Base-by-base conservation (phyloP, 2,797 vertebrate species). In the Onychomys arenicola region DNA sequence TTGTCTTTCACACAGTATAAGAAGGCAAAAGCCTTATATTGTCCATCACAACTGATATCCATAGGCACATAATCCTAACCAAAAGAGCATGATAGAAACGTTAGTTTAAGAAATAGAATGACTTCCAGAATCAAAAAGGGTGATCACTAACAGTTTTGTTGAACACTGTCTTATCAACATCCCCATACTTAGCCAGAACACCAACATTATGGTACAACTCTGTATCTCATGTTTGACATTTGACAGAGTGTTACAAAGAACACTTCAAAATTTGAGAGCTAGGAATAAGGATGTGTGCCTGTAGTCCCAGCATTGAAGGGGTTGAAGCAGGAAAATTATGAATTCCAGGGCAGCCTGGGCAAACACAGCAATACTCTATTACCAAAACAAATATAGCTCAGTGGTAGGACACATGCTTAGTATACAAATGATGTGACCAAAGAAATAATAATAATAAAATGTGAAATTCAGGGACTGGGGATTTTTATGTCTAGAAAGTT, bases 41-140 rank as follows among this genome's bases (percentile, higher is more conserved):
- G 2, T 14, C 17, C 5, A 75, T 78, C 43, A 89, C 12, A 93
- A 43, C 6, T 96, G 86, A 86, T 84, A 73, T 34, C n/a, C 40
- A 32, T 16, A 96, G 37, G n/a, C 80, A 87, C 12, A 69, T 83
- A 91, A 86, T 91, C 14, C n/a, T 88, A 57, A 86, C 1, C 10
- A 19, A 59, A 93, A 19, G 16, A 84, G 5, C 12, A 91, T 87
- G 9, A 32, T 90, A 93, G 16, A 87, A 49, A 83, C 43, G 52
- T 93, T 90, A 86, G 75, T 94, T 86, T 80, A 67, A 93, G 29
- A 90, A 96, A 92, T 71, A 59, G 32, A 76, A 83, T 85, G 43
- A 89, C 34, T 73, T 86, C 29, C 23, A 85, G 52, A 17, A 71
- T 95, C 25, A 77, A 65, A 34, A 5, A 92, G 6, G 61, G 8